A percentile compares a stretch with the other conserved stretches of the same genome.
Conservation (phyloP, 2,888 invertebrate genomes). For the Drosophila infuscata region DNA sequence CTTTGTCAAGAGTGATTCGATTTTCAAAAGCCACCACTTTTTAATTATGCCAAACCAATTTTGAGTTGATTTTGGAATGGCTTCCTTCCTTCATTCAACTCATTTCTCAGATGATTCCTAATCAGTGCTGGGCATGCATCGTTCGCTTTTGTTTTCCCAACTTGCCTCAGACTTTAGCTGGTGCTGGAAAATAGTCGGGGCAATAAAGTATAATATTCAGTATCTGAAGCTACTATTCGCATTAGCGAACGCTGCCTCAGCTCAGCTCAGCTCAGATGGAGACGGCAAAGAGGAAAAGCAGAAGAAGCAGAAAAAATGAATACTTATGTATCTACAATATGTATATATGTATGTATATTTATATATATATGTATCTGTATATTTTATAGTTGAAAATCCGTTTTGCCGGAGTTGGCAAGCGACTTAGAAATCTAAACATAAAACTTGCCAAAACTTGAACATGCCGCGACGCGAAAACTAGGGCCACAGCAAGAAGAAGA, state of each 20-base stretch:
- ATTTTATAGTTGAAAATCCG: constrained; percentile 82
- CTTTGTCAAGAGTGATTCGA: background rate
- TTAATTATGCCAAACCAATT: background rate
- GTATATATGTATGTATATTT: background rate
- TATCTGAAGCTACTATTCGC: constrained; percentile 1
- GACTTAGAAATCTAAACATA: constrained; percentile 77
- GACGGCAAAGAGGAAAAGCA: constrained; percentile 7
- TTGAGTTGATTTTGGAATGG: background rate
- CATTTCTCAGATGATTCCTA: background rate
- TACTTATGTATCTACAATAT: background rate
- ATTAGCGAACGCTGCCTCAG: background rate
- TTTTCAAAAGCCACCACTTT: background rate
- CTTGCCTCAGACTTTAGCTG: background rate
- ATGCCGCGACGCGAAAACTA: constrained; percentile 10
- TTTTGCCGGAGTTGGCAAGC: constrained; percentile 47
- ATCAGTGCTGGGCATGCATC: background rate
- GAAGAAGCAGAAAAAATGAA: constrained; percentile 1
- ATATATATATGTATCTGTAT: constrained; percentile 13
- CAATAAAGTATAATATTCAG: constrained; percentile 1
- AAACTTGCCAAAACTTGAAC: constrained; percentile 58
- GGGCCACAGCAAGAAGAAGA: background rate
- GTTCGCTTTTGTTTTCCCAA: background rate
- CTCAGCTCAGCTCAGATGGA: background rate
- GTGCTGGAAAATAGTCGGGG: background rate
- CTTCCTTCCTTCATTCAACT: background rate